Evolutionary conservation across 2,113 vertebrate species (phyloP), one percentile per base, ranked within the genome.

Genomic region (Peromyscus leucopus): DNA sequence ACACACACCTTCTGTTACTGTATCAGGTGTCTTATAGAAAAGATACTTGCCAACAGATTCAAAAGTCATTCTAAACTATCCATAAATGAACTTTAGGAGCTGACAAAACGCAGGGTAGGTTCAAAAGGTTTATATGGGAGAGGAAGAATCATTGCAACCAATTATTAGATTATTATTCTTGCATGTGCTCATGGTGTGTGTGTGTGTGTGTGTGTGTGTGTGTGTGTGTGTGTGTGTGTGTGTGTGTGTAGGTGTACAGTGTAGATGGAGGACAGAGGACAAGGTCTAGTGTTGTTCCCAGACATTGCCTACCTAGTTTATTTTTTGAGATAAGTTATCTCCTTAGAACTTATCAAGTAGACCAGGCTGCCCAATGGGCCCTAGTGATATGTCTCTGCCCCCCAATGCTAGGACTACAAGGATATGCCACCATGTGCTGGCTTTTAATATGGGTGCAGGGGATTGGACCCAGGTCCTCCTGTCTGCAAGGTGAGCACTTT

Each of bases 51-150:
- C 6, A 69, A 89, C 26, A 42, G 42, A 96, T 84, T 5, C 12
- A 17, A 28, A 90, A 78, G 2, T 51, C 17, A 89, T 39, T 83
- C 48, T 63, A 36, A 22, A 36, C 1, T 8, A 89, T 8, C 42
- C 61, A 89, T 33, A 86, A 91, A 69, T 51, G 76, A 15, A 48
- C 72, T 83, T 61, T 67, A 57, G 79, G 21, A 72, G 22, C 9
- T 51, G 93, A 46, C 15, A 86, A 93, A 84, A 94, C 51, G 26
- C 42, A 93, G 72, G 78, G 42, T 74, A 36, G 46, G 7, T 89
- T 67, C 69, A 2, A 96, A 95, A 89, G 2, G 42, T 24, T 46
- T 67, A 21, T 26, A 75, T 55, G 36, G 21, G 59, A n/a, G 59
- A 65, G 31, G 31, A 48, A 17, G 19, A 67, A 24, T 8, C 12